Conservation (phyloP, 2,888 invertebrate genomes). For the Plemyria rubiginata region DNA sequence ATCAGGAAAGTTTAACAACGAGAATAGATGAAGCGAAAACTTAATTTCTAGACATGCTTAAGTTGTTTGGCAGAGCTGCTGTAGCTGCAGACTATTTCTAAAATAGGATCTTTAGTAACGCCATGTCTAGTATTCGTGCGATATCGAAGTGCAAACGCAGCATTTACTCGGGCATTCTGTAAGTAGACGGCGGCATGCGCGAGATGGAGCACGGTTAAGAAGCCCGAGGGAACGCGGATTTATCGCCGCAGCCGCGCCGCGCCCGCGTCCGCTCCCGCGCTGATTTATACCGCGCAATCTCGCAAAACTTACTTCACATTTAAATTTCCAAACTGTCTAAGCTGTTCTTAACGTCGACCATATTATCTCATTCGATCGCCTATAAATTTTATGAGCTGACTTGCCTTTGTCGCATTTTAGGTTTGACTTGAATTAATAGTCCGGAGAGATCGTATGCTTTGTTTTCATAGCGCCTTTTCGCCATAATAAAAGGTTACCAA, state of each 20-base stretch:
- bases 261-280: conserved; percentile 62
- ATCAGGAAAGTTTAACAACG: conserved; percentile 15
- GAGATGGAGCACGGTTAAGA: conserved; percentile 75
- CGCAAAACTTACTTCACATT: conserved; percentile 86
- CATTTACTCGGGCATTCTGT: conserved; percentile 31
- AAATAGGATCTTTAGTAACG: no score
- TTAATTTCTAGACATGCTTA: conserved; percentile 24
- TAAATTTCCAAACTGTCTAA: conserved; percentile 85
- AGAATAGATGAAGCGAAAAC: conserved; percentile 19
- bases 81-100: conserved; percentile 26
- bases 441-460: conserved; percentile 65
- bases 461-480: conserved; percentile 54
- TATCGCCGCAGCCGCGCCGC: conserved; percentile 73
- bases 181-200: conserved; percentile 51
- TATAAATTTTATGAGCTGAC: conserved; percentile 84
- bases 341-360: conserved; percentile 84
- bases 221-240: conserved; percentile 82
- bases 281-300: conserved; percentile 84
- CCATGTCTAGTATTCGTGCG: no score
- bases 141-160: conserved; percentile 29
- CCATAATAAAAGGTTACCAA: neutral
- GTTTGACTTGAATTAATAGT: conserved; percentile 78
- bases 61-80: conserved; percentile 11
- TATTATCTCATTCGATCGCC: conserved; percentile 85
- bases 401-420: conserved; percentile 78